phyloP scores from a whole-genome alignment of 1,140 invertebrate species.

The Drosophila nebulosa region DNA sequence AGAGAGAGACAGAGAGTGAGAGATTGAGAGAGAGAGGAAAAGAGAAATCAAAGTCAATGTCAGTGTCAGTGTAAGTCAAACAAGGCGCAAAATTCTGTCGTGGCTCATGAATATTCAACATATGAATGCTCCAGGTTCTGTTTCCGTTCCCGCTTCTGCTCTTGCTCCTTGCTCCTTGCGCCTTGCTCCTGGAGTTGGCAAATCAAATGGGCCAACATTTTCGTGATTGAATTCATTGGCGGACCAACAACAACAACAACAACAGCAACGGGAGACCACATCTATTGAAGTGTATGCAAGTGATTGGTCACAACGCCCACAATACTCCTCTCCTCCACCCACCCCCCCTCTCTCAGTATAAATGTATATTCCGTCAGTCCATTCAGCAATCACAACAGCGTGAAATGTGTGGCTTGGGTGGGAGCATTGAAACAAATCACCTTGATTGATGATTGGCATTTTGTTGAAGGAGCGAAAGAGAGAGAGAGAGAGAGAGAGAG shows the following conservation, averaged over 20 bases:
- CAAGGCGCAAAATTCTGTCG: slow-evolving; percentile 29
- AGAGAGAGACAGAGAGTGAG: no score
- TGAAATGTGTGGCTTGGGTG: slow-evolving; percentile 68
- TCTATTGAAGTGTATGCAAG: slow-evolving; percentile 72
- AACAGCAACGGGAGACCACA: slow-evolving; percentile 36
- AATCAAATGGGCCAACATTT: slow-evolving; percentile 60
- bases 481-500: no score
- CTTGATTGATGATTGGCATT: slow-evolving; percentile 79
- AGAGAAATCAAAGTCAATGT: slow-evolving; percentile 74
- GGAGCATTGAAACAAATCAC: slow-evolving; percentile 76
- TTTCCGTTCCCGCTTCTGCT: no score
- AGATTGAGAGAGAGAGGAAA: slow-evolving; percentile 45
- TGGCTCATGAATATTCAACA: slow-evolving; percentile 72
- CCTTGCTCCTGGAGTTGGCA: no score
- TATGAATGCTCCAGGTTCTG: slow-evolving; percentile 35
- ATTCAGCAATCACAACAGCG: slow-evolving; percentile 71
- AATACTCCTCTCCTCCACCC: neutral
- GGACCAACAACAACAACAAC: slow-evolving; percentile 51
- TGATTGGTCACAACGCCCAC: slow-evolving; percentile 57
- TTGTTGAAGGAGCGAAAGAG: slow-evolving; percentile 43
- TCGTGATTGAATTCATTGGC: slow-evolving; percentile 78
- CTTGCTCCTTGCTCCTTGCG: no score
- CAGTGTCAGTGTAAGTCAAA: slow-evolving; percentile 67
- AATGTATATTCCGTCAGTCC: slow-evolving; percentile 53
- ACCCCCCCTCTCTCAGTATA: neutral